Evolutionary conservation across 2,113 vertebrate genomes (phyloP), one percentile per base, ranked within the genome.

Genomic region (Lophius piscatorius): DNA sequence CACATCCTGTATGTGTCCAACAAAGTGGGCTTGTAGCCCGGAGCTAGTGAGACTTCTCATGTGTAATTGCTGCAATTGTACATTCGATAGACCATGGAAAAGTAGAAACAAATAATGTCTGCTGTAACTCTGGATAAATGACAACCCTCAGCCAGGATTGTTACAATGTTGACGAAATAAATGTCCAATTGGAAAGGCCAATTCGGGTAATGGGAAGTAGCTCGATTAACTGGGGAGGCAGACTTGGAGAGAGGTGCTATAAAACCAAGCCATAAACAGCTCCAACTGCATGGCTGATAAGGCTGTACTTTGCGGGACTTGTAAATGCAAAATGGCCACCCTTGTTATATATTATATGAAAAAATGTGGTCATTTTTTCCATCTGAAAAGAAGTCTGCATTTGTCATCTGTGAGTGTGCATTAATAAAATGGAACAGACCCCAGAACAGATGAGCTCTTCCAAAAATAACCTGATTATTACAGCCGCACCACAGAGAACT

Each of bases 291-390:
- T 24, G 29, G 39, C 22, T 70, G 83, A 79, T 78, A 75, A 73
- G 59, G 59, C 45, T 61, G 67, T 46, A 70, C 73, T 66, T 63
- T 76, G 51, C 49, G 51, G 42, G 31, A 72, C 61, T 75, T 72
- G 57, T 83, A 77, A 88, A 82, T 29, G 36, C 55, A 73, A 80
- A 78, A 84, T 57, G 81, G 82, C 82, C 76, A 82, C 86, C 82
- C 73, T 47, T 42, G 57, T 75, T 76, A 72, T 67, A 49, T 77
- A 70, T 80, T 67, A 46, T 46, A 33, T 54, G 42, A 26, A 63
- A 62, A 81, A 39, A 70, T 39, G 44, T 22, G 13, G 21, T 70
- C 17, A 28, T 69, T 58, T 59, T 79, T 63, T 80, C 68, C 70
- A 61, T 79, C 20, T 33, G 16, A 76, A 69, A 81, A n/a, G n/a